Base-by-base conservation (phyloP, 2,797 vertebrate genomes). In the Crocodylus rhombifer region DNA sequence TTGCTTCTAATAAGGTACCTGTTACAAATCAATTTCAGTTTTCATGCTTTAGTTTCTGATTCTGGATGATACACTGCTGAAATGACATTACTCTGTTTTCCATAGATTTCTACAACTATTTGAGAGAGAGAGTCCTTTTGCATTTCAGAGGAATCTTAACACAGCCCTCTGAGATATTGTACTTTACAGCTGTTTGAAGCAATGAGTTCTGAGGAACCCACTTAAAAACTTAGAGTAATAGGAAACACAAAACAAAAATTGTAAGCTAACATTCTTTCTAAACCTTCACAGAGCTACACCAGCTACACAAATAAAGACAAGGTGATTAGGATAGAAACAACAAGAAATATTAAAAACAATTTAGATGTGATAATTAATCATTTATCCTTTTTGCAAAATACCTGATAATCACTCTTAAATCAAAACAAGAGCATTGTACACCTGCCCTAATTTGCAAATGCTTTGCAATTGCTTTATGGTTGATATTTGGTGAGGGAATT, bases 1-100 rank as follows among this genome's bases (percentile, higher is more conserved):
- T 98, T 97, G 98, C 98, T 98, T 98, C 97, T 98, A 98, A 98
- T 98, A 98, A 98, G 96, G 98, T 97, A 98, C 98, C 98, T 98
- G 98, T 98, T 99, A 98, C 97, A 98, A 98, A 98, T 98, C 98
- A 98, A 97, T 98, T 98, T 97, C 86, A 62, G 96, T 98, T 98
- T 97, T 97, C 97, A 98, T 98, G 95, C 96, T 98, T 98, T 97
- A 95, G 80, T 97, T 98, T 98, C 96, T 97, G 96, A 97, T 97
- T 96, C 96, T 94, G 93, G 93, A 97, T 90, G 95, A 96, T 97
- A 95, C 96, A 96, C 95, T 95, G 94, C 90, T 94, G 92, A 95
- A 97, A 97, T 95, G 96, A 97, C 93, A 97, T 96, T 96, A 93
- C 88, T 96, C 83, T 93, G 26, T 94, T 98, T 96, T 95, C 92